Evolutionary conservation across 1,140 invertebrate species (phyloP).

Genomic region (Halictus rubicundus): DNA sequence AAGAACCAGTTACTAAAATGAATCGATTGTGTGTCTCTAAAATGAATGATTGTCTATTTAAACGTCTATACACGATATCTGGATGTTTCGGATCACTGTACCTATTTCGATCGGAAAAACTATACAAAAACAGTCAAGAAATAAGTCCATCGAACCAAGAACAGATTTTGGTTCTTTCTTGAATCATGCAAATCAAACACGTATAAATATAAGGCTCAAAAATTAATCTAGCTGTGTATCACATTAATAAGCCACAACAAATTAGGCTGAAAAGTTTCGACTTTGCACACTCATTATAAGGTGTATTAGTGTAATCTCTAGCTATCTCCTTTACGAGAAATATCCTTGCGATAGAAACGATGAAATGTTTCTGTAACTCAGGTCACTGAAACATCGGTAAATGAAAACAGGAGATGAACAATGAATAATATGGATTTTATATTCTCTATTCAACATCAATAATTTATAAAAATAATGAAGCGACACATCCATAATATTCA

Average conservation of each 20-base stretch:
- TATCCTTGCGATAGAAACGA: slow-evolving; percentile 1
- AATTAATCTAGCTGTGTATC: slow-evolving; percentile 35
- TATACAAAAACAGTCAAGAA: background rate
- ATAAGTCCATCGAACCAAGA: background rate
- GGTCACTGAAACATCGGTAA: background rate
- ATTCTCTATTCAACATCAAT: no score
- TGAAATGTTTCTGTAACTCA: background rate
- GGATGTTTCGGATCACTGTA: background rate
- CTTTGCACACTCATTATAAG: slow-evolving; percentile 8
- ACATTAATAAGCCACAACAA: slow-evolving; percentile 43
- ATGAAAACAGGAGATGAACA: slow-evolving; percentile 1
- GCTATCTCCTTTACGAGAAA: slow-evolving; percentile 9
- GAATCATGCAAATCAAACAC: slow-evolving; percentile 37
- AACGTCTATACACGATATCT: slow-evolving; percentile 3
- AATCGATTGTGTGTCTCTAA: background rate
- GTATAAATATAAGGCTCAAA: slow-evolving; percentile 21
- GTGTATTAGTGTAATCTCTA: slow-evolving; percentile 9
- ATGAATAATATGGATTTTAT: slow-evolving; percentile 41
- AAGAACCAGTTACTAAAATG: slow-evolving; percentile 23
- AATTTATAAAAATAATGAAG: background rate
- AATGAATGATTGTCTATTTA: background rate
- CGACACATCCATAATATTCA: slow-evolving; percentile 48
- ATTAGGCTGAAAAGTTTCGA: slow-evolving; percentile 11
- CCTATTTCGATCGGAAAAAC: background rate
- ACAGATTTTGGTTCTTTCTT: slow-evolving; percentile 34